Evolutionary conservation across 2,888 invertebrate species (phyloP), one percentile per base, ranked within the genome.

Genomic region (Protonemura montana): DNA sequence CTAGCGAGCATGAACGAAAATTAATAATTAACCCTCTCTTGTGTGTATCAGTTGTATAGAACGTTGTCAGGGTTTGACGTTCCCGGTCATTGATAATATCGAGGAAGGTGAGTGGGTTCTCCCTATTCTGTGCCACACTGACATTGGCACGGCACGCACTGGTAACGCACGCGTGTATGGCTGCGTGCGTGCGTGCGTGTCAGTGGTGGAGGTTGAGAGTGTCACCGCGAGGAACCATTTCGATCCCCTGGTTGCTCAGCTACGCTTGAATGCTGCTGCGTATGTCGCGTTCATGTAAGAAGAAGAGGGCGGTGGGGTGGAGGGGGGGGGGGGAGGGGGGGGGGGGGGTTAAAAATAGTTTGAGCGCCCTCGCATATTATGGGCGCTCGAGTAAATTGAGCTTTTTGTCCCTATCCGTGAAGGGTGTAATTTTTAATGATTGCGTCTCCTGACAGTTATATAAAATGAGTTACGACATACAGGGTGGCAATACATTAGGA

Each of bases 371-470:
- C 6, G 59, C 6, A 59, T 59, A 21, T 16, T 2, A 13, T 21
- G 59, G 21, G 16, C 59, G 59, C 21, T 59, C 13, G 59, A 59
- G 59, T 21, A 59, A 59, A 59, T 59, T 59, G 59, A 59, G 59
- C 59, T 21, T 59, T 59, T 59, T 59, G 59, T 59, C 59, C 21
- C 59, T 59, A 59, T 21, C 21, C 59, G 59, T 59, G 59, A 59
- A 59, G 59, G 59, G 59, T 59, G 59, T 59, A 59, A 59, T 59
- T 59, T 59, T 59, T 59, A 59, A 59, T 59, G 59, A 59, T 59
- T 59, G 59, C 59, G 7, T 59, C 13, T 59, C 59, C 16, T 59
- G 59, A 59, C 59, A 59, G 59, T 59, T 59, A 10, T 59, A 59
- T 59, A 21, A 21, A 10, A 59, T 59, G 59, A 59, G 59, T 59